Percentiles rank a stretch among this genome's conserved stretches.
These are phyloP conservation scores for Drosophila miranda DNA, from an alignment of 1,140 invertebrate genomes.

Conservation along the genomic window DNA sequence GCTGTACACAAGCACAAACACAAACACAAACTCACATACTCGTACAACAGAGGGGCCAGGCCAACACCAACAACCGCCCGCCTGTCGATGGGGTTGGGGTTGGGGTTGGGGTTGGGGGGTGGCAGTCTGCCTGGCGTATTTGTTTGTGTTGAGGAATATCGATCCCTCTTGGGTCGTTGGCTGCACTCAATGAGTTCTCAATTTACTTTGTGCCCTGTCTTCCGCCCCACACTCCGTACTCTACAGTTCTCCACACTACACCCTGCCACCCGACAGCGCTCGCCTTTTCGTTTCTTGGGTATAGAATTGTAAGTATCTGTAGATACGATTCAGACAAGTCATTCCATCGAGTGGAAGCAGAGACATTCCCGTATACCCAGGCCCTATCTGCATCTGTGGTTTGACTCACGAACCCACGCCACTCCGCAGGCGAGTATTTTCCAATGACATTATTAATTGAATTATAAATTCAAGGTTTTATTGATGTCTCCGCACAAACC, in stretches of 20 bases:
- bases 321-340: constrained; percentile 17
- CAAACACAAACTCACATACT: constrained; percentile 16
- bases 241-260: too few relatives aligned
- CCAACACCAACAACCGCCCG: constrained; percentile 5
- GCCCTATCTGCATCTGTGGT: too few relatives aligned
- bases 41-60: constrained; percentile 4
- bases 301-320: constrained; percentile 56
- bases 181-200: constrained; percentile 77
- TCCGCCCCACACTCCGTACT: not conserved
- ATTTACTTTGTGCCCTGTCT: constrained; percentile 57
- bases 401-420: too few relatives aligned
- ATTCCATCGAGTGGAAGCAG: too few relatives aligned
- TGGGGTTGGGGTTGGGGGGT: not conserved
- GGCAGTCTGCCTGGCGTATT: constrained; percentile 3
- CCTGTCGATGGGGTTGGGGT: not conserved
- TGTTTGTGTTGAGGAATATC: constrained; percentile 65
- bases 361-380: too few relatives aligned
- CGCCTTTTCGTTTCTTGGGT: constrained; percentile 15
- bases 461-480: constrained; percentile 82
- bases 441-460: constrained; percentile 80
- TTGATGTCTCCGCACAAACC: constrained; percentile 36
- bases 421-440: constrained; percentile 3
- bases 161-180: constrained; percentile 78
- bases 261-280: not conserved
- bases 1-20: constrained; percentile 39